Base-by-base conservation (phyloP, 64 coral and sea anemone species). In the Montipora foliosa region DNA sequence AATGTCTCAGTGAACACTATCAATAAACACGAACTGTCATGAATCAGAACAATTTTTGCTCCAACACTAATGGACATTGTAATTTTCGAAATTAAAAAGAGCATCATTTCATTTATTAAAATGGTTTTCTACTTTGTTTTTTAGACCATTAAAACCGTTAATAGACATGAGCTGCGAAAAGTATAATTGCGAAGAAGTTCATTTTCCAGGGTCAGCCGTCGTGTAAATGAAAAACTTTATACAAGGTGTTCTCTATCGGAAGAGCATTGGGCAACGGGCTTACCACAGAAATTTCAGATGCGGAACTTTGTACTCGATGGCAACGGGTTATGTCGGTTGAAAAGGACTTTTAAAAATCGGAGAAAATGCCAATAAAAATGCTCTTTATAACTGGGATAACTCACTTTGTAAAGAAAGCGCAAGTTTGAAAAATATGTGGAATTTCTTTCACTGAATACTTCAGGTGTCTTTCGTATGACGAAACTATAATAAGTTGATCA, bases 61-160 rank as follows among this genome's bases (percentile, higher is more conserved):
- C 89, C 24, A 24, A 44, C 88, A 83, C 93, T 95, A 95, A 95
- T 95, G 93, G 87, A 90, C 82, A 89, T 78, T 86, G 77, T 95
- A 95, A 90, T 95, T 95, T 95, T 88, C 74, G 73, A 95, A 90
- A 95, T 95, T 90, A 86, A 95, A 94, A 95, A 95, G 93, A 95
- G 89, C 93, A 95, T 95, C 93, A 86, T 90, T 95, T 84, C 88
- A 83, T 90, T 82, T 89, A 95, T 90, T 90, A 89, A 94, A 83
- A 89, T 88, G 67, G 37, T 72, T 90, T 84, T 82, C 77, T 55
- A 95, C 89, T 95, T 90, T 95, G 59, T 90, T 71, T 74, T 69
- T 82, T 76, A 95, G 68, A 88, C 76, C 93, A 90, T 90, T 95
- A 90, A 90, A 90, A 95, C 88, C 82, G 82, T 50, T 86, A 86